Evolutionary conservation across 1,140 invertebrate species (phyloP).

Genomic region (Neodiprion lecontei): DNA sequence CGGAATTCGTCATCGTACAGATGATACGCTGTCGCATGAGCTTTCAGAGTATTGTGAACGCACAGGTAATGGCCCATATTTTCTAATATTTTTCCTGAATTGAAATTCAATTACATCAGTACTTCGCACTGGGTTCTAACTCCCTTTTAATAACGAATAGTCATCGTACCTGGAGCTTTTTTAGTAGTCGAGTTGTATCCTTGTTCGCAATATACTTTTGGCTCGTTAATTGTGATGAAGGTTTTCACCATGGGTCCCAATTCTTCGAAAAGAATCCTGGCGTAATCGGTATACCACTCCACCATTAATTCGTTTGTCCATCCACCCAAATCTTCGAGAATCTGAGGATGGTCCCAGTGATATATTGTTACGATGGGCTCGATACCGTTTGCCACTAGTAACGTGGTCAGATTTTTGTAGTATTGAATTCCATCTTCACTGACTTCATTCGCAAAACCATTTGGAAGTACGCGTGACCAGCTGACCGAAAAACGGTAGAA

Average conservation of each 20-base stretch:
- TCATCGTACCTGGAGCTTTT: slow-evolving; percentile 58
- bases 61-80: slow-evolving; percentile 62
- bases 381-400: slow-evolving; percentile 58
- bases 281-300: slow-evolving; percentile 65
- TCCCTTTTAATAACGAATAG: no score
- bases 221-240: slow-evolving; percentile 78
- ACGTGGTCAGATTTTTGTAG: slow-evolving; percentile 52
- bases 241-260: slow-evolving; percentile 59
- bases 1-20: slow-evolving; percentile 72
- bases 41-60: slow-evolving; percentile 69
- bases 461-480: slow-evolving; percentile 17
- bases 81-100: neutral
- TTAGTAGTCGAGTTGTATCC: slow-evolving; percentile 66
- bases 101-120: slow-evolving; percentile 33
- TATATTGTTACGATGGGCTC: slow-evolving; percentile 67
- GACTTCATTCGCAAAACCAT: slow-evolving; percentile 17
- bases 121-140: slow-evolving; percentile 11
- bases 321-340: slow-evolving; percentile 67
- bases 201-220: slow-evolving; percentile 68
- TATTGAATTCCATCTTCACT: slow-evolving; percentile 40
- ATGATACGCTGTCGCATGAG: slow-evolving; percentile 71
- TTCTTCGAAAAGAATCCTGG: slow-evolving; percentile 60
- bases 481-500: slow-evolving; percentile 17
- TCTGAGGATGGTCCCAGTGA: slow-evolving; percentile 72
- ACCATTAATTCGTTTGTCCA: slow-evolving; percentile 66